Percentiles rank a stretch among this genome's conserved stretches.
These are phyloP conservation scores for Drosophila willistoni DNA, from an alignment of 1,140 invertebrate species.

Conservation along the genomic window DNA sequence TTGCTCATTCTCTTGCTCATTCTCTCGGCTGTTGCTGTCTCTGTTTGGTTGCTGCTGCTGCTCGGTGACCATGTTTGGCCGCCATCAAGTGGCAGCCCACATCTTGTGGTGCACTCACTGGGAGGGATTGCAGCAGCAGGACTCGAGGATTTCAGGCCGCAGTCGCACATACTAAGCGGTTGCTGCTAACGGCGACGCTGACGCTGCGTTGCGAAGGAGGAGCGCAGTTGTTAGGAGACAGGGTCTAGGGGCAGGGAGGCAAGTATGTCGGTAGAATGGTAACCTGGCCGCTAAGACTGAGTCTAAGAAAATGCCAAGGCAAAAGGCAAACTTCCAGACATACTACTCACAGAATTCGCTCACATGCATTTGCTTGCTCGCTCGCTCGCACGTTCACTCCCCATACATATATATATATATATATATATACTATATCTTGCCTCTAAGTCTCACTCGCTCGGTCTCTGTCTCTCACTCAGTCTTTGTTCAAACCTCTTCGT, in stretches of 20 bases:
- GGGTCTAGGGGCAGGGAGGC: conserved; percentile 5
- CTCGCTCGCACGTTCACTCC: conserved; percentile 29
- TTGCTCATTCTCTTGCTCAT: conserved; percentile 11
- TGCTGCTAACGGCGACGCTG: conserved; percentile 47
- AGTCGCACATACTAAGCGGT: conserved; percentile 62
- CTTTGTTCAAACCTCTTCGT: not conserved
- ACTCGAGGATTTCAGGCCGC: conserved; percentile 54
- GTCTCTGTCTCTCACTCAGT: conserved; percentile 19
- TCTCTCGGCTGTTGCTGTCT: not conserved
- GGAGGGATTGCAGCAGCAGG: conserved; percentile 21
- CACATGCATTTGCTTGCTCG: conserved; percentile 46
- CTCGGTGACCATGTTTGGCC: conserved; percentile 53
- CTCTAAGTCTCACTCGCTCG: conserved; percentile 6
- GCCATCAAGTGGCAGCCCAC: conserved; percentile 79
- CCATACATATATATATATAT: too few species aligned
- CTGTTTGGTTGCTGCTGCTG: not conserved
- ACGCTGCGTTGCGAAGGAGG: not conserved
- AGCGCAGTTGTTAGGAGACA: too few species aligned
- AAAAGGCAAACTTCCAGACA: conserved; percentile 36
- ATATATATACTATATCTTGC: not conserved
- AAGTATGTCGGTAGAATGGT: conserved; percentile 16
- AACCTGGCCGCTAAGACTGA: conserved; percentile 20
- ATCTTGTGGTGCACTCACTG: conserved; percentile 54
- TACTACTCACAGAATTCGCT: conserved; percentile 32
- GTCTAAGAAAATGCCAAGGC: conserved; percentile 61